phyloP scores from a whole-genome alignment of 2,888 invertebrate genomes.

The Argyresthia goedartella region DNA sequence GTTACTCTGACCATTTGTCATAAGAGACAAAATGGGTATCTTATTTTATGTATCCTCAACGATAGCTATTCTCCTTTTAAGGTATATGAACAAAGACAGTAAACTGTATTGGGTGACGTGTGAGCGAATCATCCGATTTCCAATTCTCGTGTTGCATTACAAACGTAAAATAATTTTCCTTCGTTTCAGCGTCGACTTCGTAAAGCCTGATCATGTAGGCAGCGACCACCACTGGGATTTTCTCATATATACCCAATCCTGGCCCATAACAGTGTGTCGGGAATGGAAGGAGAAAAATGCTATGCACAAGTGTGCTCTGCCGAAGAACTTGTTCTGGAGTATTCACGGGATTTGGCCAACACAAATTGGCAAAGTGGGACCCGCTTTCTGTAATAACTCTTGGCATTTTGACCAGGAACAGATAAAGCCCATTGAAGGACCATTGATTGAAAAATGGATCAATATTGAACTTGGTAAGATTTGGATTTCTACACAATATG shows the following conservation, averaged over 20 bases:
- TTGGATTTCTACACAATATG: slow-evolving; percentile 7
- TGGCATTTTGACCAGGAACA: slow-evolving; percentile 75
- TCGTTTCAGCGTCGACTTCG: no score
- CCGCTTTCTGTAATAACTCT: slow-evolving; percentile 78
- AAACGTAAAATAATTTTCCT: no score
- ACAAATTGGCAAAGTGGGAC: slow-evolving; percentile 75
- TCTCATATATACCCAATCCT: slow-evolving; percentile 84
- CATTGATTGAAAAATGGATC: slow-evolving; percentile 76
- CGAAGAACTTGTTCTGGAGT: slow-evolving; percentile 74
- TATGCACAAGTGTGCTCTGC: slow-evolving; percentile 73
- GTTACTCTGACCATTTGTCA: no score
- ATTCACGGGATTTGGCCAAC: slow-evolving; percentile 91
- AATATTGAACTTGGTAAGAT: slow-evolving; percentile 74
- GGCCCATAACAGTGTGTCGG: slow-evolving; percentile 81
- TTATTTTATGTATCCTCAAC: no score
- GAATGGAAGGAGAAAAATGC: slow-evolving; percentile 75
- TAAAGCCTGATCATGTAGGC: no score
- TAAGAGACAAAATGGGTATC: no score
- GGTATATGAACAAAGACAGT: no score
- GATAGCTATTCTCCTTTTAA: no score
- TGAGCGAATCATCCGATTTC: no score
- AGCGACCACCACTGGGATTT: slow-evolving; percentile 71
- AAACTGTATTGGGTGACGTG: no score
- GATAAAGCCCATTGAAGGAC: slow-evolving; percentile 67
- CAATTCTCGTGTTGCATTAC: no score